Conservation (phyloP, 2,113 vertebrate species). For the Leptobrachium leishanense region DNA sequence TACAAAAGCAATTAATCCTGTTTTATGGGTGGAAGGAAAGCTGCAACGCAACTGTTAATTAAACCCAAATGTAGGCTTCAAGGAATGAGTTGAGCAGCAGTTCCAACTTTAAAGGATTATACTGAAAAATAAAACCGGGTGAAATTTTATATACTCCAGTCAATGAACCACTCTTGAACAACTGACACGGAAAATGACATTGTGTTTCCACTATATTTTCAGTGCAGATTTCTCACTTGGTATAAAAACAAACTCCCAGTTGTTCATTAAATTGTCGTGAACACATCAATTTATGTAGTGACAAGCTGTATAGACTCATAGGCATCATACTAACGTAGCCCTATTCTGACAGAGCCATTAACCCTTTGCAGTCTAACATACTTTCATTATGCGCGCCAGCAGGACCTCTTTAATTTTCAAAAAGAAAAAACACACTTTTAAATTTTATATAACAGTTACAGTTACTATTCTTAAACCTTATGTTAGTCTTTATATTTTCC, state of each 20-base stretch:
- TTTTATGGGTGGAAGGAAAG: constrained; percentile 39
- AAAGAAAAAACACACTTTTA: too few relatives aligned
- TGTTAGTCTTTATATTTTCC: too few relatives aligned
- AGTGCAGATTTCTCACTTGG: not conserved
- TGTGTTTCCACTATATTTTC: not conserved
- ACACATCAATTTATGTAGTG: not conserved
- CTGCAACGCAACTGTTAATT: constrained; percentile 38
- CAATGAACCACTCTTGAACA: not conserved
- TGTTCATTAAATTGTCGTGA: not conserved
- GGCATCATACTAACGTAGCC: too few relatives aligned
- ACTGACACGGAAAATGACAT: not conserved
- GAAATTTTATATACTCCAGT: not conserved
- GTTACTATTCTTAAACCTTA: too few relatives aligned
- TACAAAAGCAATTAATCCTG: constrained; percentile 44
- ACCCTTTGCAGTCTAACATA: too few relatives aligned
- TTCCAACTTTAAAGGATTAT: constrained; percentile 35
- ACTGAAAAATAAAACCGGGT: not conserved
- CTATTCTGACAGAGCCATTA: too few relatives aligned
- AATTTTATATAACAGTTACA: too few relatives aligned
- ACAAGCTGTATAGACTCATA: too few relatives aligned
- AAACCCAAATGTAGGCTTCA: constrained; percentile 21
- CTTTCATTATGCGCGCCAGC: too few relatives aligned
- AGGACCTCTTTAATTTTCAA: too few relatives aligned
- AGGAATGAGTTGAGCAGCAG: not conserved
- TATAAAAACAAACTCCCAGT: not conserved